These are phyloP conservation scores for Sycophila sp. DNA, from an alignment of 1,140 invertebrate genomes.

Conservation along the genomic window DNA sequence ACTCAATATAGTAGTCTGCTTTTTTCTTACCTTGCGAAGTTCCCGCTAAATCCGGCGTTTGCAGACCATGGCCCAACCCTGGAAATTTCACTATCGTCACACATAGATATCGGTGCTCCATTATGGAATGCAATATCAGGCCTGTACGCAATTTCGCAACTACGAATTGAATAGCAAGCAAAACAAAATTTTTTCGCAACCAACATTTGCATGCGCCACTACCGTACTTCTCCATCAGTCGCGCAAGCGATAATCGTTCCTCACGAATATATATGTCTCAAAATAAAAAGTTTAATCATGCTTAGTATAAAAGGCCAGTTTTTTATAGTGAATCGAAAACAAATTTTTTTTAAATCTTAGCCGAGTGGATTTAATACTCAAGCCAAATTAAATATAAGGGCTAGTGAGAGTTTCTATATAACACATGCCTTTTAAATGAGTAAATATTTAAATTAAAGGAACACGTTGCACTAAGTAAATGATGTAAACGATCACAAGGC, in stretches of 20 bases:
- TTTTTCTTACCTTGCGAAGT: constrained; percentile 85
- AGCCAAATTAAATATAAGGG: no score
- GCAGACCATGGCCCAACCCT: constrained; percentile 74
- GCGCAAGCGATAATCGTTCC: no score
- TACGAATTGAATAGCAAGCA: constrained; percentile 40
- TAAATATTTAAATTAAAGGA: background rate
- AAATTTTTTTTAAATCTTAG: no score
- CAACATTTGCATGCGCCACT: no score
- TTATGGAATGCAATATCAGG: constrained; percentile 41
- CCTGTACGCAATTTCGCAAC: constrained; percentile 66
- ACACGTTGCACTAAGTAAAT: background rate
- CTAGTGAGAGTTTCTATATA: no score
- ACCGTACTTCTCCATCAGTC: no score
- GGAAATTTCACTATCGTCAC: constrained; percentile 67
- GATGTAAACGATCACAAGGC: background rate
- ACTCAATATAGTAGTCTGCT: background rate
- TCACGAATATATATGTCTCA: no score
- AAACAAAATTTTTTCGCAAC: no score
- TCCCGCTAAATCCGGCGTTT: constrained; percentile 78
- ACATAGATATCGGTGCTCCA: constrained; percentile 54
- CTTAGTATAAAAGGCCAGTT: no score
- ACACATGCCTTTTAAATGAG: background rate
- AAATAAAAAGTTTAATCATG: no score
- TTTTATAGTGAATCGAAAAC: no score
- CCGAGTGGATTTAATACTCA: no score